Base-by-base conservation (phyloP, 1,140 invertebrate genomes). In the Ladona fulva region DNA sequence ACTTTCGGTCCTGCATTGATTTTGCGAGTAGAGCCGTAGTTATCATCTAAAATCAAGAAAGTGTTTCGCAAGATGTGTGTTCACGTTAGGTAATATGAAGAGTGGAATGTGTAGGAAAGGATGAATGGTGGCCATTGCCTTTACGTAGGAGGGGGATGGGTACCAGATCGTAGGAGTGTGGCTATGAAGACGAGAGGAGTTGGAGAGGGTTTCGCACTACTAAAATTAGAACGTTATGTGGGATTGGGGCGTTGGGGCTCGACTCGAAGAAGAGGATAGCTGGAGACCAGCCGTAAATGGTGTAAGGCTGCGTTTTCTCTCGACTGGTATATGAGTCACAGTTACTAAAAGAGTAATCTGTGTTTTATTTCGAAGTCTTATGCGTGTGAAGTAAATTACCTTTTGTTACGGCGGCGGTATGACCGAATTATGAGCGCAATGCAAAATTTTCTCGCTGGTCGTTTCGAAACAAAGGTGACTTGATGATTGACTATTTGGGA, bases 201-300 rank as follows among this genome's bases (percentile, higher is more conserved):
- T 22, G 52, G 52, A 66, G 52, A 66, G 52, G 52, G 52, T 66
- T 66, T 66, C 52, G 52, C 52, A 66, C 52, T 66, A 66, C 52
- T 66, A 66, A 66, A 66, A 66, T 66, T 66, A 66, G 52, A 66
- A 66, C 52, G 52, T 66, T 66, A 66, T 66, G 52, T 66, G 16
- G 52, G 52, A 66, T 66, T 66, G 52, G 52, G 52, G 52, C 52
- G 52, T 66, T 66, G 52, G 52, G n/a, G 52, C 52, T 66, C 52
- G 52, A 66, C 52, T 66, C 52, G n/a, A 66, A 66, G 52, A 22
- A 66, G 52, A 66, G 52, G 52, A 16, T 66, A 66, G 52, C 52
- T 66, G 52, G 52, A 66, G 52, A 66, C 16, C 52, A 12, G 52
- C 52, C 52, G 52, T 66, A 66, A 66, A 66, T 66, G 52, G 52